A percentile compares a stretch with the other conserved stretches of the same genome.
Evolutionary conservation across 1,140 invertebrate species (phyloP).

Genomic region (Papilio polyxenes): DNA sequence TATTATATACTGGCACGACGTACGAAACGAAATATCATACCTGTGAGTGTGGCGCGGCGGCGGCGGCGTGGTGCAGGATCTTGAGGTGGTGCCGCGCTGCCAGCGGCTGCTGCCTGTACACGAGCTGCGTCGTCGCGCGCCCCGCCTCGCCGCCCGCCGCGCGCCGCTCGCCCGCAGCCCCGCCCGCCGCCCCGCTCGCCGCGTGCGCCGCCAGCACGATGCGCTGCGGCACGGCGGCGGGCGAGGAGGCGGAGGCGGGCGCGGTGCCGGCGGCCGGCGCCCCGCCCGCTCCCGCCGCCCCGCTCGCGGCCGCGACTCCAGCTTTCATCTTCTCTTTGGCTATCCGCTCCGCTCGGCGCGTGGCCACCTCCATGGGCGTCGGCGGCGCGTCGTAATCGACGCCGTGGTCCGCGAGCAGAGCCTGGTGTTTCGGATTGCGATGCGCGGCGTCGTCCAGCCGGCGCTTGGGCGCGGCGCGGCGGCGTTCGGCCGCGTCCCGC

Average conservation of each 20-base stretch:
- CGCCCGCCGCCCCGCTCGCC: slow-evolving; percentile 32
- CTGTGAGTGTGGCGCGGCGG: slow-evolving; percentile 52
- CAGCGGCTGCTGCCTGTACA: slow-evolving; percentile 53
- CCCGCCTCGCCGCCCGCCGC: slow-evolving; percentile 30
- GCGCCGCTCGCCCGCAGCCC: background rate
- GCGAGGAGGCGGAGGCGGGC: slow-evolving; percentile 29
- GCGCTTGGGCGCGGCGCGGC: slow-evolving; percentile 87
- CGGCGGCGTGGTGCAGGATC: slow-evolving; percentile 60
- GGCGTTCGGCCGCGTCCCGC: slow-evolving; percentile 85
- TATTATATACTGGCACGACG: no score
- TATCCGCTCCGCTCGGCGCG: slow-evolving; percentile 90
- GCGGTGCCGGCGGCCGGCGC: slow-evolving; percentile 42
- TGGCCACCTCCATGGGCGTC: slow-evolving; percentile 91
- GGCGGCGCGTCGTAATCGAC: slow-evolving; percentile 93
- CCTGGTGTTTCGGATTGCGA: slow-evolving; percentile 92
- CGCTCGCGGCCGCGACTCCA: slow-evolving; percentile 56
- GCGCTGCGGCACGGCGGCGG: slow-evolving; percentile 34
- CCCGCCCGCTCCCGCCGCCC: slow-evolving; percentile 47
- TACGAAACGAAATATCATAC: slow-evolving; percentile 32
- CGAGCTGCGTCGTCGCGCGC: slow-evolving; percentile 43
- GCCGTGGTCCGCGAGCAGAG: slow-evolving; percentile 89
- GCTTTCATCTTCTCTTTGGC: slow-evolving; percentile 87
- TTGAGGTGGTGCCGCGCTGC: slow-evolving; percentile 66
- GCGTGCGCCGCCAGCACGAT: slow-evolving; percentile 21
- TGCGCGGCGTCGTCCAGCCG: slow-evolving; percentile 85